A percentile compares a stretch with the other conserved stretches of the same genome.
Conservation (phyloP, 2,888 invertebrate species). For the Callosobruchus maculatus region DNA sequence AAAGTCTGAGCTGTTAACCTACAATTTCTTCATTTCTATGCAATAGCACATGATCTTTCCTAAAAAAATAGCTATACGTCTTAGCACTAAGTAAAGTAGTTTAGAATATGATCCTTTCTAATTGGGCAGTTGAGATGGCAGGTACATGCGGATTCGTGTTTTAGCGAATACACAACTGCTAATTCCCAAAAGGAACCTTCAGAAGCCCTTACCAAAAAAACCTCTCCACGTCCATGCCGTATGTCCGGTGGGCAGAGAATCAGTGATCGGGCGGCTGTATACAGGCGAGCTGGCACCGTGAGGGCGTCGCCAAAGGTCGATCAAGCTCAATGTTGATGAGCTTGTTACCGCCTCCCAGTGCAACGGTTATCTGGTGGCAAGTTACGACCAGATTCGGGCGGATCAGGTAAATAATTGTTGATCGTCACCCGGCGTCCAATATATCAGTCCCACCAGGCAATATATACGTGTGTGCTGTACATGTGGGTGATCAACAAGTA, state of each 20-base stretch:
- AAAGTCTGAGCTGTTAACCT: too few relatives aligned
- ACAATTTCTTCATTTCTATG: too few relatives aligned
- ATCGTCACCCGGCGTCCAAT: background rate
- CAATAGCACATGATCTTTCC: too few relatives aligned
- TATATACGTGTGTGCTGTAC: background rate
- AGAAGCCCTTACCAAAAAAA: background rate
- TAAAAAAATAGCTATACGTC: too few relatives aligned
- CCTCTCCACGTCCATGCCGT: background rate
- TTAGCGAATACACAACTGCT: too few relatives aligned
- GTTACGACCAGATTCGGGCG: background rate
- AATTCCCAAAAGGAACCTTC: too few relatives aligned
- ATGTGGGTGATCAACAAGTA: background rate
- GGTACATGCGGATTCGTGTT: too few relatives aligned
- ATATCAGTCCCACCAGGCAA: background rate
- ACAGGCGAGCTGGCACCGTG: background rate
- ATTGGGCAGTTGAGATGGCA: too few relatives aligned
- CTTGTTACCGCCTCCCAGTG: background rate
- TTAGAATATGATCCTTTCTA: too few relatives aligned
- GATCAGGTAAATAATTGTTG: background rate
- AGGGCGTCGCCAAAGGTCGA: background rate
- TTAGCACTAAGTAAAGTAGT: too few relatives aligned
- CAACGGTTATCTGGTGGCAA: background rate
- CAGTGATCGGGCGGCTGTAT: background rate
- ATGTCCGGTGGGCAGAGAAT: background rate
- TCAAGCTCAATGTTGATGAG: background rate